Evolutionary conservation across 2,888 invertebrate genomes (phyloP).

Genomic region (Drosophila macrothrix): DNA sequence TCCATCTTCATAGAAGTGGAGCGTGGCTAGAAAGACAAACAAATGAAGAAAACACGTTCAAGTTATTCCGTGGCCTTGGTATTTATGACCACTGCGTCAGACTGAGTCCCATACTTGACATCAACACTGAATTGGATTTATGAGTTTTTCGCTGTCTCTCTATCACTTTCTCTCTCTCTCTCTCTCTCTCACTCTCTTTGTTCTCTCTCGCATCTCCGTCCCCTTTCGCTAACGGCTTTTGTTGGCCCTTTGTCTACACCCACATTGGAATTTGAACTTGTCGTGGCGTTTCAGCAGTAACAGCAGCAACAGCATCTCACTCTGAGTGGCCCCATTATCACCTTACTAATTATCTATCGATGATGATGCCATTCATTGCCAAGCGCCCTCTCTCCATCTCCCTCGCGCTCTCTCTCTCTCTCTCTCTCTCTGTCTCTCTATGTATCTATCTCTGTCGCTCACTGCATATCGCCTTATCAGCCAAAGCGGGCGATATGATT

Average conservation of each 20-base stretch:
- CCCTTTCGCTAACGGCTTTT: constrained; percentile 34
- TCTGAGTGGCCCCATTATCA: constrained; percentile 72
- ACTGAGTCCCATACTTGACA: constrained; percentile 57
- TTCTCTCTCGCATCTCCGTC: neutral
- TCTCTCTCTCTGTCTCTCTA: neutral
- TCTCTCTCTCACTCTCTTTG: neutral
- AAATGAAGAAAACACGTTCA: constrained; percentile 68
- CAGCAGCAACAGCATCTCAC: constrained; percentile 51
- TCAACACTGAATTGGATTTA: constrained; percentile 52
- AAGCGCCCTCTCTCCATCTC: constrained; percentile 13
- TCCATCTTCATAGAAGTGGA: constrained; percentile 43
- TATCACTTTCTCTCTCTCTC: neutral
- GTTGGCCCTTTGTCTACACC: constrained; percentile 44
- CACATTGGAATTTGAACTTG: constrained; percentile 75
- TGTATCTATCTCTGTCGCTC: neutral
- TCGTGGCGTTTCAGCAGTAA: constrained; percentile 55
- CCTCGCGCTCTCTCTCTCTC: neutral
- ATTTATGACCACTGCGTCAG: constrained; percentile 74
- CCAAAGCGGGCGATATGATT: constrained; percentile 40
- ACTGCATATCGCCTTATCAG: constrained; percentile 58
- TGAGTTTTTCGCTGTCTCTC: constrained; percentile 21
- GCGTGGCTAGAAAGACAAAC: constrained; percentile 63
- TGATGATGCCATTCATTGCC: constrained; percentile 67
- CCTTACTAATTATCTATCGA: constrained; percentile 78
- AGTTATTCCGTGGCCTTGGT: constrained; percentile 73